These are phyloP conservation scores for Trichopria drosophilae DNA, from an alignment of 2,888 invertebrate species.

Conservation along the genomic window DNA sequence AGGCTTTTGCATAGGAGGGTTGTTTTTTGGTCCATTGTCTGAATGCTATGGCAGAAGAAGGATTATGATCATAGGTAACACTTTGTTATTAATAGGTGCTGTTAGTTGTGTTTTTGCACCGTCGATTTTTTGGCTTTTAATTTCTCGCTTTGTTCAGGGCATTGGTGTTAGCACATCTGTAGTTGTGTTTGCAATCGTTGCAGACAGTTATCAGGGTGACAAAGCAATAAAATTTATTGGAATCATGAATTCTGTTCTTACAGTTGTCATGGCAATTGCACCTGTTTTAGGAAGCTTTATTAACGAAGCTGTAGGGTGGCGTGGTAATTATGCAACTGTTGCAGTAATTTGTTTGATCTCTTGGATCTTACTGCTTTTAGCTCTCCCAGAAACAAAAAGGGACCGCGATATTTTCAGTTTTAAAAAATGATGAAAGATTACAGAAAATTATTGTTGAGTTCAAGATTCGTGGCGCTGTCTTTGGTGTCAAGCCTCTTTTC, in stretches of 20 bases:
- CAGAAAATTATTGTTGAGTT: too few species aligned
- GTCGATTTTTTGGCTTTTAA: neutral
- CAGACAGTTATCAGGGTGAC: neutral
- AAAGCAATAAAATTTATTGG: neutral
- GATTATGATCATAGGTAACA: neutral
- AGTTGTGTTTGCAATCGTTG: neutral
- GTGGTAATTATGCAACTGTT: neutral
- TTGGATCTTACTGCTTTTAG: too few species aligned
- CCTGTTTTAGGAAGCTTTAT: conserved; percentile 1
- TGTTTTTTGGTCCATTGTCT: neutral
- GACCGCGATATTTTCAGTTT: too few species aligned
- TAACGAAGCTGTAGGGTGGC: neutral
- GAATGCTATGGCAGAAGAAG: neutral
- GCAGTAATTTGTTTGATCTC: too few species aligned
- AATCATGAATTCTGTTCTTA: neutral
- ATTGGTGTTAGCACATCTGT: neutral
- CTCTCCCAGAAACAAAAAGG: too few species aligned
- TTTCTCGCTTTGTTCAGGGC: neutral
- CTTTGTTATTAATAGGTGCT: neutral
- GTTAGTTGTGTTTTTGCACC: neutral
- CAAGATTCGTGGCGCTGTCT: too few species aligned
- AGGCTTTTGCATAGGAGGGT: neutral
- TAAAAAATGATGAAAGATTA: too few species aligned
- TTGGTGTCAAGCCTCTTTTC: too few species aligned
- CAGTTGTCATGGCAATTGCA: neutral